Evolutionary conservation across 1,140 invertebrate genomes (phyloP), one percentile per base, ranked within the genome.

Genomic region (Magallana gigas): DNA sequence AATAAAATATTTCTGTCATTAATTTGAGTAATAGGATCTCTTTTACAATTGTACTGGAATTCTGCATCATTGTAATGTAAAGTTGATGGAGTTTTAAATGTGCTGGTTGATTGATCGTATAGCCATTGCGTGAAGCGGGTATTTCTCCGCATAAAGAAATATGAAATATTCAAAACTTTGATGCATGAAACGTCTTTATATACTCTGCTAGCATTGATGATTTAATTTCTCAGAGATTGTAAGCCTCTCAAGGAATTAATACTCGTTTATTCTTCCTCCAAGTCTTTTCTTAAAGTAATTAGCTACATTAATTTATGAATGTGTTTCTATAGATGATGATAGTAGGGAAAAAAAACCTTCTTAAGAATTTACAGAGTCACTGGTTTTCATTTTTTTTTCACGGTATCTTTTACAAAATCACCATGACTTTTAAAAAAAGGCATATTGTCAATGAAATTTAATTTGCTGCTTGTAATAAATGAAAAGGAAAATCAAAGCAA

Each of bases 1-100:
- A 76, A 76, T 76, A 76, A 76, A 76, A 76, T 76, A 76, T 76
- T 76, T 76, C 36, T 76, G 60, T 76, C 68, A 36, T 76, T 76
- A 76, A 76, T 29, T 76, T 62, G n/a, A 62, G 60, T 16, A 62
- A 62, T 9, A 62, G 60, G 60, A 62, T n/a, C 60, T 76, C 23
- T 8, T 18, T 76, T 18, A 76, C 9, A 76, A 16, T 9, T 76
- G 9, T 76, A 29, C 18, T 12, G 7, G 68, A 36, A 29, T 36
- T 76, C 9, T 76, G 9, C 23, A 76, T 36, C 68, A 76, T 76
- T 76, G 68, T 76, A 76, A 76, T 76, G 68, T 29, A 76, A 76
- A 76, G 23, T 76, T 36, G 23, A 76, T 76, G 68, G 68, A 76
- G 8, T 76, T 76, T 76, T 76, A 76, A 76, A 76, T 76, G 68